Base-by-base conservation (phyloP, 2,113 vertebrate genomes). In the Brevimyrus niger region DNA sequence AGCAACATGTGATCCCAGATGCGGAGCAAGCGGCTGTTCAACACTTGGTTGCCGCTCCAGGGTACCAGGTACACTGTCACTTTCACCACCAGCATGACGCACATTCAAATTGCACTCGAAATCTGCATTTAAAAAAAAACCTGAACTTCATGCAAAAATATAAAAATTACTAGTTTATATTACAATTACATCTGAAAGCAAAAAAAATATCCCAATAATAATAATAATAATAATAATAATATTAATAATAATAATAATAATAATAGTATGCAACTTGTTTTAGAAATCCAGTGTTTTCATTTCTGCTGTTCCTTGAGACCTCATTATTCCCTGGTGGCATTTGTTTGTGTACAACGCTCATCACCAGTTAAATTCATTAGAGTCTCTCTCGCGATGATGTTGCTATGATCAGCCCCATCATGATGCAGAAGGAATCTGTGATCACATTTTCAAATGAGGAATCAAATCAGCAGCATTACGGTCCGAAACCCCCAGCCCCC, bases 401-500 rank as follows among this genome's bases (percentile, higher is more conserved):
- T n/a, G 19, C 4, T 19, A 17, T 38, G 31, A 87, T 87, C 85
- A 87, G n/a, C 31, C 50, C 48, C 27, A 87, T 55, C 47, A 55
- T 38, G 55, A 87, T 87, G n/a, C 85, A 87, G 53, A 87, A 87
- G n/a, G 85, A 87, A 48, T 11, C 85, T 51, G 50, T 55, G 85
- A 87, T 27, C 13, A 38, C 84, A 86, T 86, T 86, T 86, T 86
- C 48, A 86, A 86, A 46, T 48, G n/a, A 38, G 85, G 21, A 87
- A 87, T 55, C 50, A 53, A 55, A 17, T 87, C 85, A 87, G n/a
- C 23, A 50, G 83, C 46, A 86, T 86, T 48, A 53, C n/a, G 21
- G 15, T n/a, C 50, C 55, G 27, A 51, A 31, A 10, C 50, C 31
- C 23, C 85, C 48, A 19, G 6, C 50, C 44, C 38, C 10, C 82